These are phyloP conservation scores for Hipposideros armiger DNA, from an alignment of 2,113 vertebrate species.

Conservation along the genomic window DNA sequence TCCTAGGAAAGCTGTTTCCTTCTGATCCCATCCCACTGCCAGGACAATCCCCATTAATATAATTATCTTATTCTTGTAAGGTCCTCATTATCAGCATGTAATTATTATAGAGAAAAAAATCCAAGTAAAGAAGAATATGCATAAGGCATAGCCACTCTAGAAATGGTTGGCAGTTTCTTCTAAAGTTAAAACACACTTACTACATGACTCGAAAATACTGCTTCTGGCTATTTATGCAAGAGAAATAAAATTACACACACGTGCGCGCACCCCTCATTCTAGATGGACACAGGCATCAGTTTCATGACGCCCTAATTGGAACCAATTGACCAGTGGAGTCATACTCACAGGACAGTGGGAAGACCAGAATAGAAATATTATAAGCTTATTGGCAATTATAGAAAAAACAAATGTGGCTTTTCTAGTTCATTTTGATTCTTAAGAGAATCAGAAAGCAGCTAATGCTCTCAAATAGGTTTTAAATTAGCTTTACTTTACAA, in stretches of 20 bases:
- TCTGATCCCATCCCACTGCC: background rate
- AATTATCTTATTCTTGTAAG: background rate
- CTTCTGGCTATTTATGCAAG: no score
- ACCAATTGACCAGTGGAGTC: background rate
- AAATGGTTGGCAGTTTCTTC: background rate
- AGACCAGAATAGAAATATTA: background rate
- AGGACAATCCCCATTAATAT: background rate
- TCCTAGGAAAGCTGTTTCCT: background rate
- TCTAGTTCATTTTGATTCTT: background rate
- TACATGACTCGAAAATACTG: no score
- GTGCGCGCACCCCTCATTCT: no score
- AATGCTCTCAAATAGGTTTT: conserved; percentile 1
- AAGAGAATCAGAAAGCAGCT: conserved; percentile 2
- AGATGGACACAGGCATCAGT: background rate
- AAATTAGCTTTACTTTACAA: conserved; percentile 15
- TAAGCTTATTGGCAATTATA: background rate
- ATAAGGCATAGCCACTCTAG: background rate
- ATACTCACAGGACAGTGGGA: background rate
- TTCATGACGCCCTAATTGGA: background rate
- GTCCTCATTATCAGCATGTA: background rate
- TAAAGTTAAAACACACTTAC: background rate
- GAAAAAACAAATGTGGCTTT: conserved; percentile 20
- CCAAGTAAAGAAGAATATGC: background rate
- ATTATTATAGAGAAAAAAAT: background rate
- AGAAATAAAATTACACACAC: background rate